A percentile compares a stretch with the other conserved stretches of the same genome.
These are phyloP conservation scores for Morelia viridis DNA, from an alignment of 2,797 vertebrate species.

Conservation along the genomic window DNA sequence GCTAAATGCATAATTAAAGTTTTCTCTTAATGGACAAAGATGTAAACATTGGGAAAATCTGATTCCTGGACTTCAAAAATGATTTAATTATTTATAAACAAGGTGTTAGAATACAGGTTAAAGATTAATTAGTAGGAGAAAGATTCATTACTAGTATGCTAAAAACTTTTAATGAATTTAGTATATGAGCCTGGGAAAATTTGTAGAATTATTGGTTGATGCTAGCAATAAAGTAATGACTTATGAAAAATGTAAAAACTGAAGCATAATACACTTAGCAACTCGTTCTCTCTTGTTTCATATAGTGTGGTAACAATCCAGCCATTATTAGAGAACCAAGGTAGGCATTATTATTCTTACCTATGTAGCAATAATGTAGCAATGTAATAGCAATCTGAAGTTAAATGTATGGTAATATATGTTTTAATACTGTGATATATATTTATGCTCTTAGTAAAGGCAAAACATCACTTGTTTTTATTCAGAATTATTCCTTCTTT, in stretches of 20 bases:
- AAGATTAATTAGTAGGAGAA: background rate
- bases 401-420: background rate
- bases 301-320: background rate
- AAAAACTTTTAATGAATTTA: background rate
- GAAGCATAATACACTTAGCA: background rate
- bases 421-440: background rate
- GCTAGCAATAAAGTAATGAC: background rate
- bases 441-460: background rate
- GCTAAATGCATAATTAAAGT: conserved; percentile 1
- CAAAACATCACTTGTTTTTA: background rate
- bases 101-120: background rate
- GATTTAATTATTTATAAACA: background rate
- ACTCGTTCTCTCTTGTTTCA: background rate
- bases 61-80: background rate
- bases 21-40: background rate
- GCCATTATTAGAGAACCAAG: background rate
- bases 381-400: background rate
- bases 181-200: background rate
- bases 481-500: background rate
- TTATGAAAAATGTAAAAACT: background rate
- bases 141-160: background rate
- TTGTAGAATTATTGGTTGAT: background rate
- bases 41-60: background rate
- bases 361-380: background rate
- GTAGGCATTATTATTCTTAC: background rate